A percentile compares a stretch with the other conserved stretches of the same genome.
These are phyloP conservation scores for Apostichopus parvimensis DNA, from an alignment of 35 echinoderm and acorn worm genomes.

Conservation along the genomic window DNA sequence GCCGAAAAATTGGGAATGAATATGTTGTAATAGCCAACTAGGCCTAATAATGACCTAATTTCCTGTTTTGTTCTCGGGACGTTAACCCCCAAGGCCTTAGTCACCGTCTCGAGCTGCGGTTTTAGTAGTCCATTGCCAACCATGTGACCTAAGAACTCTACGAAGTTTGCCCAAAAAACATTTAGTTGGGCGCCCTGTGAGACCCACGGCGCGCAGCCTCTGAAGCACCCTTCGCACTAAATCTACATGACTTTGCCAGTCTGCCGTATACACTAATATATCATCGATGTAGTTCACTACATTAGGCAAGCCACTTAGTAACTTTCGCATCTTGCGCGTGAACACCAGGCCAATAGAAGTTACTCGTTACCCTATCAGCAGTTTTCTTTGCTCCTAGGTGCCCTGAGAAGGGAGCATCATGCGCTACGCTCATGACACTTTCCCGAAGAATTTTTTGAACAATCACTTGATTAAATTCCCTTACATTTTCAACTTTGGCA, in stretches of 20 bases:
- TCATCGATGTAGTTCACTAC: conserved; percentile 46
- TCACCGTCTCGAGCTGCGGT: background rate
- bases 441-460: conserved; percentile 43
- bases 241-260: conserved; percentile 11
- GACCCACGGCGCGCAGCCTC: background rate
- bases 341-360: conserved; percentile 68
- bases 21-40: background rate
- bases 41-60: conserved; percentile 24
- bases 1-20: background rate
- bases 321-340: background rate
- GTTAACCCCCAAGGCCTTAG: background rate
- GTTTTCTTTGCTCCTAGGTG: conserved; percentile 65
- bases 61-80: background rate
- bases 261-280: conserved; percentile 3
- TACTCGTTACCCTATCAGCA: background rate
- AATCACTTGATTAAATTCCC: conserved; percentile 53
- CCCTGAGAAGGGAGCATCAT: conserved; percentile 59
- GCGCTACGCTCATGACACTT: conserved; percentile 48
- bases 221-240: background rate
- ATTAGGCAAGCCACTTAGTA: background rate
- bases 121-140: background rate
- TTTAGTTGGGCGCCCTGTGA: conserved; percentile 16
- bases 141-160: conserved; percentile 29
- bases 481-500: conserved; percentile 18
- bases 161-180: background rate